Percentiles rank a stretch among this genome's conserved stretches.
Evolutionary conservation across 2,888 invertebrate species (phyloP).

Genomic region (Callyntrura guangdongensis): DNA sequence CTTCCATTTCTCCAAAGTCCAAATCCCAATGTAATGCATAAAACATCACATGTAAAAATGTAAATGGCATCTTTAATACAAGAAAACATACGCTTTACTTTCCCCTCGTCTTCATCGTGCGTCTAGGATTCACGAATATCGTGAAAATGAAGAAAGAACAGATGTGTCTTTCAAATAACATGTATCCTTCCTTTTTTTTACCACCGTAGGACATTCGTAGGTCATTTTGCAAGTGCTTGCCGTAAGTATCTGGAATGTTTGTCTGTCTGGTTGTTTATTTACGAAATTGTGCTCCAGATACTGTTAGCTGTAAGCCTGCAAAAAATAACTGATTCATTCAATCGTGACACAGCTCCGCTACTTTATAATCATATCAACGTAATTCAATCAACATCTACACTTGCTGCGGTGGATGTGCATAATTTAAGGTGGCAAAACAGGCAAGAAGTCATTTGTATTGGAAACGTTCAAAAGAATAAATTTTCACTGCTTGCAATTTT

Average conservation of each 20-base stretch:
- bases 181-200: no score
- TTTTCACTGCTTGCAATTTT: no score
- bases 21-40: constrained; percentile 52
- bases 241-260: background rate
- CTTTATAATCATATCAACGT: background rate
- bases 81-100: constrained; percentile 4
- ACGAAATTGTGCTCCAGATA: no score
- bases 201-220: no score
- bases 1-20: constrained; percentile 32
- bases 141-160: background rate
- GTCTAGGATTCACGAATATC: background rate
- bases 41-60: constrained; percentile 56
- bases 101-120: background rate
- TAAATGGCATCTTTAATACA: constrained; percentile 51
- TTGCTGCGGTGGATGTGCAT: no score
- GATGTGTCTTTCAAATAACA: constrained; percentile 14
- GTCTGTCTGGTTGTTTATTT: constrained; percentile 9
- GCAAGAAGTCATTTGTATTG: background rate
- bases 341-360: background rate
- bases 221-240: background rate
- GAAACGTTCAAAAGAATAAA: background rate
- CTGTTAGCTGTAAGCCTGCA: background rate
- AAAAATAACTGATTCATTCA: background rate
- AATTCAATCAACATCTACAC: no score
- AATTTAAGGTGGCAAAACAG: no score